Base-by-base conservation (phyloP, 2,888 invertebrate genomes). In the Drosophila atripex region DNA sequence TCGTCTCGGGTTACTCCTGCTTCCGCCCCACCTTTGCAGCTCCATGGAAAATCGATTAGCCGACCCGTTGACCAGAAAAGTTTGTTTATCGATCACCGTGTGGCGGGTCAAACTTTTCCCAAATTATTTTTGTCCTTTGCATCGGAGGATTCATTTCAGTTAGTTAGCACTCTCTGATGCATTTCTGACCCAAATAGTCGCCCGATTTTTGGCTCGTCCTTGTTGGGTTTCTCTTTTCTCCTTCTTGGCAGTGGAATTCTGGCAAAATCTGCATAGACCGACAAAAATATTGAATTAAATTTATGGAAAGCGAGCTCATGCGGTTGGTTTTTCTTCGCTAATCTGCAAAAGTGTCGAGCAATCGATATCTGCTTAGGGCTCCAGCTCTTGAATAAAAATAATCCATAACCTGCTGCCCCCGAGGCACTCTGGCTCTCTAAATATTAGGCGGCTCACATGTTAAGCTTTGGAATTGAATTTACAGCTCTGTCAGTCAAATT, bases 131-230 rank as follows among this genome's bases (percentile, higher is more conserved):
- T 83, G 80, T 58, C 43, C 59, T 9, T 58, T 28, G 55, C 58
- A 55, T 32, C 43, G 7, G 23, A 56, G 56, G 16, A 49, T 47
- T 46, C 25, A 45, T 50, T 66, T 56, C 65, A 45, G 57, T 69
- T 66, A 74, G 82, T 72, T 70, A 77, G 75, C 80, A 73, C 75
- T 76, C 73, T 75, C 82, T 73, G 75, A 82, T 82, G 75, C 75
- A 75, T 70, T 77, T 75, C 66, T 82, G 86, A 78, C 88, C 83
- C 74, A 71, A 63, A 83, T 77, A 49, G 38, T 50, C 50, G 9
- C 9, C 49, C 41, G 43, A 50, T 53, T 63, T 77, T 84, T 80
- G 78, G 80, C 84, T 70, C 56, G 23, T 38, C 47, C 52, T 28
- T 39, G 54, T 30, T 3, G 39, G 39, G 5, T 39, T 11, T 39